A percentile compares a stretch with the other conserved stretches of the same genome.
phyloP scores from a whole-genome alignment of 2,888 invertebrate species.

The Odontocolon sp. region DNA sequence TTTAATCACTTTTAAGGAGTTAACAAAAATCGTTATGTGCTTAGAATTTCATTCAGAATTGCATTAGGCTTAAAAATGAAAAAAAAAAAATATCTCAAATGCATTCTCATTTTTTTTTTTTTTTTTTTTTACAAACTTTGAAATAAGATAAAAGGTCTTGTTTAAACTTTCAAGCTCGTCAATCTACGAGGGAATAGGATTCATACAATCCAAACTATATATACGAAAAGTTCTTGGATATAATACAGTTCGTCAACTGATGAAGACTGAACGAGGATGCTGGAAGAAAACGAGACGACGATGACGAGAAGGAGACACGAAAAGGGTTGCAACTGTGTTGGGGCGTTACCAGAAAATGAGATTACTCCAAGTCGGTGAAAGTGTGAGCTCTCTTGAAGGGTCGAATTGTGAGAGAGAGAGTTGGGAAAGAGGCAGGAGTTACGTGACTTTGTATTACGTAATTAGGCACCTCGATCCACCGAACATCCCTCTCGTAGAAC shows the following conservation, averaged over 20 bases:
- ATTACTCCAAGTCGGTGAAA: too few relatives aligned
- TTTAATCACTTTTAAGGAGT: conserved; percentile 16
- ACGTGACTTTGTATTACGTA: too few relatives aligned
- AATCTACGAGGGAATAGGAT: background rate
- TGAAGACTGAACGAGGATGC: background rate
- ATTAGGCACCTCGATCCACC: conserved; percentile 14
- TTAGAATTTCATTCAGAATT: background rate
- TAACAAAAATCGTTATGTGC: background rate
- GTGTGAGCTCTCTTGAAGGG: background rate
- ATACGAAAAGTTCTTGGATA: too few relatives aligned
- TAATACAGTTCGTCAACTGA: background rate
- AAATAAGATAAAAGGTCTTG: too few relatives aligned
- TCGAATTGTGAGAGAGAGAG: background rate
- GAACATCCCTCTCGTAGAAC: background rate
- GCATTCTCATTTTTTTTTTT: too few relatives aligned
- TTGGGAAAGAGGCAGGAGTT: conserved; percentile 3
- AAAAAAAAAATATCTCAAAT: background rate
- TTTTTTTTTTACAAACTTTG: too few relatives aligned
- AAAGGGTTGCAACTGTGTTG: background rate
- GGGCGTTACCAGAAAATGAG: background rate
- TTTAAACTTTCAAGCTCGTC: background rate
- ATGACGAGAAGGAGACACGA: background rate
- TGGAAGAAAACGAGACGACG: background rate
- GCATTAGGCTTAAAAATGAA: background rate
- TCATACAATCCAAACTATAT: background rate